A percentile compares a stretch with the other conserved stretches of the same genome.
Evolutionary conservation across 2,113 vertebrate genomes (phyloP).

Genomic region (Polypterus bichir): DNA sequence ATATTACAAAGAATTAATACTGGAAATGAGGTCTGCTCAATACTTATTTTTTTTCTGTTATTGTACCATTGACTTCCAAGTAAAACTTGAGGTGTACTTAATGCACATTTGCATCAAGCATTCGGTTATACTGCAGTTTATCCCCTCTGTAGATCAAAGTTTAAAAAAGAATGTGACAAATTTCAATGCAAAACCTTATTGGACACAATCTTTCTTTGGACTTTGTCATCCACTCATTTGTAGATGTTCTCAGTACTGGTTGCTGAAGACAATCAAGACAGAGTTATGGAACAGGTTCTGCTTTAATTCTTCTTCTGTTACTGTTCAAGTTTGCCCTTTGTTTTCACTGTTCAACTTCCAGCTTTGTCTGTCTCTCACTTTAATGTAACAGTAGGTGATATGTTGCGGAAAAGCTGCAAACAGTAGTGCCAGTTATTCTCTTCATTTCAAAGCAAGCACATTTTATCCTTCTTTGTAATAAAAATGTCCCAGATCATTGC

Average conservation of each 20-base stretch:
- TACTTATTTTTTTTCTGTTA: conserved; percentile 57
- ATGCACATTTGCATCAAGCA: conserved; percentile 2
- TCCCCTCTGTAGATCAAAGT: conserved; percentile 10
- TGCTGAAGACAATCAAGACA: no score
- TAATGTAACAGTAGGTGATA: background rate
- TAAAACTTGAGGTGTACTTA: background rate
- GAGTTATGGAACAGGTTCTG: no score
- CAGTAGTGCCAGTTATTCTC: conserved; percentile 20
- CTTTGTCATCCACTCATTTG: background rate
- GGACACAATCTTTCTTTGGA: conserved; percentile 5
- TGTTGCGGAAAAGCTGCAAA: background rate
- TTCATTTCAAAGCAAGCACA: conserved; percentile 11
- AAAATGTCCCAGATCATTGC: conserved; percentile 23
- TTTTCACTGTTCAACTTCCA: background rate
- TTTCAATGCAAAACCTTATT: background rate
- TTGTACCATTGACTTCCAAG: conserved; percentile 25
- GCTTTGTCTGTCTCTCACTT: background rate
- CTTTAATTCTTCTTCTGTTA: background rate
- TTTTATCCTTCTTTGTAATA: conserved; percentile 13
- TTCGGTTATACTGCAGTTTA: conserved; percentile 8
- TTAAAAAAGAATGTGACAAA: conserved; percentile 6
- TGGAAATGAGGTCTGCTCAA: conserved; percentile 64
- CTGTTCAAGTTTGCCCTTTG: background rate
- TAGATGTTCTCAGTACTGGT: no score
- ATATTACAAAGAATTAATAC: conserved; percentile 78